phyloP scores from a whole-genome alignment of 2,888 invertebrate genomes.

The Lysandra bellargus region DNA sequence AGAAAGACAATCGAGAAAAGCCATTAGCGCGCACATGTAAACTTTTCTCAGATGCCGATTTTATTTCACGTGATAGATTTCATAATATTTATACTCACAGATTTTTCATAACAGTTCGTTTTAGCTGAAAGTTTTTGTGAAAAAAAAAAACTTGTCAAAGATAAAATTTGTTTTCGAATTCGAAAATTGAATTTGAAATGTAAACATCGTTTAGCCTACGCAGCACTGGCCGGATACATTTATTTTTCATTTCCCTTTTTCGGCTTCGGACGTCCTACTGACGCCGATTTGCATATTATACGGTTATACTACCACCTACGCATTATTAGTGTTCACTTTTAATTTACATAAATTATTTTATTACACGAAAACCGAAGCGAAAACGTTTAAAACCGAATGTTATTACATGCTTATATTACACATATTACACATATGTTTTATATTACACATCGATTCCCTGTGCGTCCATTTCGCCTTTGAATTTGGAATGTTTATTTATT shows the following conservation, averaged over 20 bases:
- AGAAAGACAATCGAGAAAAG: conserved; percentile 32
- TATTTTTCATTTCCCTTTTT: conserved; percentile 71
- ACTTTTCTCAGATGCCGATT: background rate
- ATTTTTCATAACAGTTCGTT: background rate
- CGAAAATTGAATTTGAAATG: background rate
- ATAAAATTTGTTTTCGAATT: conserved; percentile 5
- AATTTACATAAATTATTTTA: conserved; percentile 27
- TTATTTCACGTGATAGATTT: conserved; percentile 4
- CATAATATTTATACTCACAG: background rate
- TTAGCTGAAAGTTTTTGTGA: background rate
- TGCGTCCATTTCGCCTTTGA: background rate
- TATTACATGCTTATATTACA: conserved; percentile 34
- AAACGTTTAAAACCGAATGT: conserved; percentile 16
- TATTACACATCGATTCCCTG: conserved; percentile 36
- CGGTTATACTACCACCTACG: conserved; percentile 37
- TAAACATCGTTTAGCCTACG: conserved; percentile 50
- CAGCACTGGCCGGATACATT: conserved; percentile 68
- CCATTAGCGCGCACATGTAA: conserved; percentile 8
- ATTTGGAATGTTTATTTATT: background rate
- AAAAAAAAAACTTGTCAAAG: background rate
- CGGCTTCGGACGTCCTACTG: conserved; percentile 75
- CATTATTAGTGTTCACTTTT: conserved; percentile 27
- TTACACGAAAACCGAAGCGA: conserved; percentile 19
- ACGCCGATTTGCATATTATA: conserved; percentile 68
- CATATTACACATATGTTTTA: conserved; percentile 46